phyloP scores from a whole-genome alignment of 1,140 invertebrate genomes.

The Microplitis mediator region DNA sequence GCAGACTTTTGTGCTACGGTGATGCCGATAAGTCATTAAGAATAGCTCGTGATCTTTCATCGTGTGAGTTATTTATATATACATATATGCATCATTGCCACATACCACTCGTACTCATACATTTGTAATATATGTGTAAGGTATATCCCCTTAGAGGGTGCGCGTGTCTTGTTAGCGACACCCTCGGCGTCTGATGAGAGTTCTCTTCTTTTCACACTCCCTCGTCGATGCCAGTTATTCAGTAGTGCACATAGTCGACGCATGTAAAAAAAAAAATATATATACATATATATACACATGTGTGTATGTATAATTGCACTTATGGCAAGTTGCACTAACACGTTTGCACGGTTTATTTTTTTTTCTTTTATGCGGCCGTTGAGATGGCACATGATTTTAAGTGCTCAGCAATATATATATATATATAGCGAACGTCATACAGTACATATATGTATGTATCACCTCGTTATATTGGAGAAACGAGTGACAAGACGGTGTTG shows the following conservation, averaged over 20 bases:
- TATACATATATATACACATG: constrained; percentile 4
- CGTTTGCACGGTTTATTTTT: background rate
- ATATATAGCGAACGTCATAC: background rate
- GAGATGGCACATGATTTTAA: constrained; percentile 20
- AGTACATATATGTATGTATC: constrained; percentile 26
- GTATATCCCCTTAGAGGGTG: constrained; percentile 39
- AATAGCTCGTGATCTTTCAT: constrained; percentile 31
- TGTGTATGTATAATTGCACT: constrained; percentile 8
- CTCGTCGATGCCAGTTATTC: constrained; percentile 14
- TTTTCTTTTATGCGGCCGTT: background rate
- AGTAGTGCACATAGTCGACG: too few species aligned
- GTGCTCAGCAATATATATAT: background rate
- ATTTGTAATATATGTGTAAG: constrained; percentile 6
- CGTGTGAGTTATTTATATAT: constrained; percentile 26
- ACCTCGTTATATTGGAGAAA: constrained; percentile 40
- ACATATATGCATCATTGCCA: constrained; percentile 31
- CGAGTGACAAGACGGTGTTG: constrained; percentile 34
- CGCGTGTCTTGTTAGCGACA: constrained; percentile 62
- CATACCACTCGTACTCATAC: constrained; percentile 1
- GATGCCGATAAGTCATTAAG: constrained; percentile 58
- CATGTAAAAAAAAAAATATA: background rate
- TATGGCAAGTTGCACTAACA: background rate
- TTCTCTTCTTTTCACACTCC: constrained; percentile 49
- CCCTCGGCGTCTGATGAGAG: constrained; percentile 59
- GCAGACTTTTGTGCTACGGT: constrained; percentile 40